These are phyloP conservation scores for Pheosia tremula DNA, from an alignment of 2,888 invertebrate species.

Conservation along the genomic window DNA sequence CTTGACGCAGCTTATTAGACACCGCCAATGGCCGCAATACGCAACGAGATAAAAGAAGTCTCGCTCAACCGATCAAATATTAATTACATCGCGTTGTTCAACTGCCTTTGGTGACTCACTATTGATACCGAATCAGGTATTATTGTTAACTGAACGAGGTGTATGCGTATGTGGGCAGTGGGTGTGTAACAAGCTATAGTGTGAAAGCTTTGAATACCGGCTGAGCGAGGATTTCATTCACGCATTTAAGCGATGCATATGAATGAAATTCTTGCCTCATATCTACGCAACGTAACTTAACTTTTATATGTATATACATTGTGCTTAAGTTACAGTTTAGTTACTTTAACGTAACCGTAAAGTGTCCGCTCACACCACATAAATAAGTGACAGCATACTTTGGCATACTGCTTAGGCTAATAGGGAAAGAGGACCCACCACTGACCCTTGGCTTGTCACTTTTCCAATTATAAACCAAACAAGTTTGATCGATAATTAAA, in stretches of 20 bases:
- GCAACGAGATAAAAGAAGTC: slow-evolving; percentile 47
- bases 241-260: background rate
- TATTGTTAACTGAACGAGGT: background rate
- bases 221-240: background rate
- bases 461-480: too few species aligned
- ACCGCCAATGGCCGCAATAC: slow-evolving; percentile 48
- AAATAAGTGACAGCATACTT: too few species aligned
- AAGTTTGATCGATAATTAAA: too few species aligned
- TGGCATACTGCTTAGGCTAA: too few species aligned
- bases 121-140: slow-evolving; percentile 29
- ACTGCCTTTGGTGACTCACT: slow-evolving; percentile 42
- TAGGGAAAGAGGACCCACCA: too few species aligned
- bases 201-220: background rate
- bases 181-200: background rate
- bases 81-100: slow-evolving; percentile 42
- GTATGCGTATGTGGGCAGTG: background rate
- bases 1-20: slow-evolving; percentile 15
- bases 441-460: too few species aligned
- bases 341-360: too few species aligned
- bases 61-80: slow-evolving; percentile 51
- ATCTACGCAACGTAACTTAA: background rate
- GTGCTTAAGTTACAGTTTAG: too few species aligned
- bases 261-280: background rate
- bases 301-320: too few species aligned
- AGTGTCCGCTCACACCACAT: too few species aligned